Base-by-base conservation (phyloP, 1,140 invertebrate species). In the Ridgeia piscesae region DNA sequence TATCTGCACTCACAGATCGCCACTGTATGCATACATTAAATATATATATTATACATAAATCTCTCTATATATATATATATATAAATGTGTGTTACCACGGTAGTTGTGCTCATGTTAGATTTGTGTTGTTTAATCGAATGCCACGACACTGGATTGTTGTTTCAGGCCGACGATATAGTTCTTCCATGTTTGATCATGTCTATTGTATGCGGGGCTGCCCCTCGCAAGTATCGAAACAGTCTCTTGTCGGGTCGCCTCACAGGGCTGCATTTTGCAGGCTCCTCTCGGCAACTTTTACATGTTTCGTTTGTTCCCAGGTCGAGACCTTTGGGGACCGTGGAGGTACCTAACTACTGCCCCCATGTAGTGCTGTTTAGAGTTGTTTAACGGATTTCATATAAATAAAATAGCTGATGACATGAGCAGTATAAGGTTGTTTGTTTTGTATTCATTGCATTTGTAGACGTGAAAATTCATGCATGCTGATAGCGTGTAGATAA, bases 101-200 rank as follows among this genome's bases (percentile, higher is more conserved):
- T 77, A 77, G 58, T 77, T 77, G 58, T 77, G 58, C 58, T 77
- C 58, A 77, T 77, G 58, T 77, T 77, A 77, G 58, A 77, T 77
- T 77, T 21, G 58, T 77, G 58, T 77, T 77, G 58, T 77, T 77
- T 77, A 77, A 77, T 77, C 58, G 58, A 77, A 17, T 77, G 27
- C 58, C 58, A 77, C 58, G 58, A 77, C 17, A 21, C 58, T 77
- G 58, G 58, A 77, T 27, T 77, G 58, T 77, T 77, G 58, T 77
- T 77, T 77, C 58, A 21, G 58, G 58, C 58, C 58, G 58, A 77
- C 2, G 58, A 77, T 77, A 77, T 77, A 77, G 58, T 77, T 77
- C 58, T 77, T 77, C 58, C 58, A 77, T 77, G 58, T 77, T 77
- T 77, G 58, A 77, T 77, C 58, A 77, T 77, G 58, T 77, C 58